phyloP scores from a whole-genome alignment of 2,888 invertebrate genomes.

The Pachydiplax longipennis region DNA sequence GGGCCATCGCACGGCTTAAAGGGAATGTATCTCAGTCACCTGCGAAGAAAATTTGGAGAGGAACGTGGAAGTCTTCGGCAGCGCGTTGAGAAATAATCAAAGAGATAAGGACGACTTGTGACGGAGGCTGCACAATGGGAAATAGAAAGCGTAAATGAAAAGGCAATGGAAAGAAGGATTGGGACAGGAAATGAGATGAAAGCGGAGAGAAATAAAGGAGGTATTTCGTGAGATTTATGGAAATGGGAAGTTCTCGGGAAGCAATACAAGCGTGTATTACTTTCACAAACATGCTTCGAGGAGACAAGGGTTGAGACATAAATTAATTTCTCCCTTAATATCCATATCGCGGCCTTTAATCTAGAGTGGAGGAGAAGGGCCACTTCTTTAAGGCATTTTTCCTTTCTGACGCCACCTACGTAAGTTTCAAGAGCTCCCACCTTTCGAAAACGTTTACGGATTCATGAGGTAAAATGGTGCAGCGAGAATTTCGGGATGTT shows the following conservation, averaged over 20 bases:
- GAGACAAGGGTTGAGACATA: neutral
- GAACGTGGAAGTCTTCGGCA: no score
- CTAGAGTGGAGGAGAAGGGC: neutral
- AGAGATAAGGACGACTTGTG: no score
- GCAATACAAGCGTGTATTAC: constrained; percentile 16
- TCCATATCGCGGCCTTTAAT: neutral
- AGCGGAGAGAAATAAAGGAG: neutral
- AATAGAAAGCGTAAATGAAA: neutral
- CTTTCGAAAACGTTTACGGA: no score
- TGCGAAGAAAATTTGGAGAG: no score
- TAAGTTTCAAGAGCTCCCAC: no score
- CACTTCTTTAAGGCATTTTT: no score
- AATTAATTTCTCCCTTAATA: neutral
- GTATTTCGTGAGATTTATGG: neutral
- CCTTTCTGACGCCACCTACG: no score
- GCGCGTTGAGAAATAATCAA: no score
- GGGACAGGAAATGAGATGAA: neutral
- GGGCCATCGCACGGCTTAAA: no score
- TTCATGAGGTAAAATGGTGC: no score
- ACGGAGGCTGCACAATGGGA: neutral
- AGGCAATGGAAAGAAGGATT: neutral
- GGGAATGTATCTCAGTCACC: no score
- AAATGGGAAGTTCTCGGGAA: neutral
- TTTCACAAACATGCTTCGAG: neutral
- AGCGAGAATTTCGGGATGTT: no score